Evolutionary conservation across 2,888 invertebrate species (phyloP).

Genomic region (Bedellia somnulentella): DNA sequence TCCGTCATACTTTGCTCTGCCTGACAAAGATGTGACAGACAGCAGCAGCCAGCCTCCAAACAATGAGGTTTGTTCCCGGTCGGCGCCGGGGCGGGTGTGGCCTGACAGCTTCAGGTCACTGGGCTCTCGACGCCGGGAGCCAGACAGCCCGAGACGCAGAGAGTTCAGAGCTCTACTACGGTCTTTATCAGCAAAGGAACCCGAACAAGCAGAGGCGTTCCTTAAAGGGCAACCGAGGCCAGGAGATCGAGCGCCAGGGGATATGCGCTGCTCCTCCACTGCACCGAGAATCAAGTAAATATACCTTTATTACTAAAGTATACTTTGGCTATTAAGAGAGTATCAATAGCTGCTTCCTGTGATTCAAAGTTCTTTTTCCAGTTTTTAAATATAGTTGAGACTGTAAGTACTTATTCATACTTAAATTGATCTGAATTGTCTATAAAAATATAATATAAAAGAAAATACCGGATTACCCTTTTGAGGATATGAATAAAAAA

Average conservation of each 20-base stretch:
- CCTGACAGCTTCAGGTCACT: constrained; percentile 31
- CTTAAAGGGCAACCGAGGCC: constrained; percentile 70
- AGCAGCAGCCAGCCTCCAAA: constrained; percentile 19
- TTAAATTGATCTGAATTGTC: no score
- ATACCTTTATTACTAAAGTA: not conserved
- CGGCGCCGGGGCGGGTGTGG: constrained; percentile 69
- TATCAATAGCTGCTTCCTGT: no score
- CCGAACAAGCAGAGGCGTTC: constrained; percentile 66
- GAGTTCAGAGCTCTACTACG: constrained; percentile 64
- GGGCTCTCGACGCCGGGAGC: constrained; percentile 34
- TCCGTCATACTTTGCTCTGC: constrained; percentile 75
- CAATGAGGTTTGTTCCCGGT: constrained; percentile 65
- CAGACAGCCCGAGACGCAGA: constrained; percentile 46
- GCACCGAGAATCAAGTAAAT: constrained; percentile 48
- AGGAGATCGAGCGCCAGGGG: constrained; percentile 65
- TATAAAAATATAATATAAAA: no score
- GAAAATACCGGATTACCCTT: no score
- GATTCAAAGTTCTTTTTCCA: no score
- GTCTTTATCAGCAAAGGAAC: constrained; percentile 66
- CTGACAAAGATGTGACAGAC: constrained; percentile 47
- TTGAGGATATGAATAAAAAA: no score
- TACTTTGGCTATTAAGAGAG: not conserved
- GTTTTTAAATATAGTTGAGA: no score
- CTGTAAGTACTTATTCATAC: no score
- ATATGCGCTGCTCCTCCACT: constrained; percentile 48